phyloP scores from a whole-genome alignment of 2,888 invertebrate species.

The Hypena proboscidalis region DNA sequence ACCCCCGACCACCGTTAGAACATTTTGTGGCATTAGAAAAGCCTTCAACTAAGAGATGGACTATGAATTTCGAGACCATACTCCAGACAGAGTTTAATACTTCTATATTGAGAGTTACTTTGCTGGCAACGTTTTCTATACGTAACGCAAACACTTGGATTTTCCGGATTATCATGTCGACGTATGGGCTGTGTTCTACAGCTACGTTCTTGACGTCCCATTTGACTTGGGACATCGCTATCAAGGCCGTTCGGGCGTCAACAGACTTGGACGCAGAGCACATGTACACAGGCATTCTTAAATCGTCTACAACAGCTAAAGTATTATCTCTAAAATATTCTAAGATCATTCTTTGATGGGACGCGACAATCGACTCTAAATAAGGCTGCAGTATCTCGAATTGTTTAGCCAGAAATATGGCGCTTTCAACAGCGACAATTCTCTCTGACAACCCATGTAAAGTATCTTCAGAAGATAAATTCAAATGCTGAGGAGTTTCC shows the following conservation, averaged over 20 bases:
- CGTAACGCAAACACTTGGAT: slow-evolving; percentile 92
- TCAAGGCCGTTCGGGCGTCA: slow-evolving; percentile 90
- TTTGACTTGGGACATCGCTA: slow-evolving; percentile 96
- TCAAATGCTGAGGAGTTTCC: slow-evolving; percentile 62
- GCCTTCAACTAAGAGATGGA: slow-evolving; percentile 96
- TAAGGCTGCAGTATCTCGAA: slow-evolving; percentile 93
- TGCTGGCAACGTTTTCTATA: slow-evolving; percentile 89
- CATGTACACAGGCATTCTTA: slow-evolving; percentile 94
- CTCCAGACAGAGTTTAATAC: slow-evolving; percentile 93
- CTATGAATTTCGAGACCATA: slow-evolving; percentile 93
- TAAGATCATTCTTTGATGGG: slow-evolving; percentile 88
- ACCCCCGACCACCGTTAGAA: slow-evolving; percentile 96
- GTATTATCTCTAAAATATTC: slow-evolving; percentile 91
- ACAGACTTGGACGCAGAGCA: slow-evolving; percentile 92
- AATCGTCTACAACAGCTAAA: slow-evolving; percentile 88
- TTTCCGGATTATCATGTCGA: slow-evolving; percentile 90
- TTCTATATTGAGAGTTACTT: slow-evolving; percentile 89
- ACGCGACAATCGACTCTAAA: slow-evolving; percentile 92
- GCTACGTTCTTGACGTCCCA: slow-evolving; percentile 98
- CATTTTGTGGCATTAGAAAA: slow-evolving; percentile 97
- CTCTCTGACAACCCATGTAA: slow-evolving; percentile 94
- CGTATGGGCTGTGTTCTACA: slow-evolving; percentile 96
- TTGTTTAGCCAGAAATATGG: slow-evolving; percentile 95
- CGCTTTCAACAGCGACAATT: slow-evolving; percentile 96
- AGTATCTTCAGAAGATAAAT: slow-evolving; percentile 85